Evolutionary conservation across 2,888 invertebrate genomes (phyloP), one percentile per base, ranked within the genome.

Genomic region (Drosophila bunnanda): DNA sequence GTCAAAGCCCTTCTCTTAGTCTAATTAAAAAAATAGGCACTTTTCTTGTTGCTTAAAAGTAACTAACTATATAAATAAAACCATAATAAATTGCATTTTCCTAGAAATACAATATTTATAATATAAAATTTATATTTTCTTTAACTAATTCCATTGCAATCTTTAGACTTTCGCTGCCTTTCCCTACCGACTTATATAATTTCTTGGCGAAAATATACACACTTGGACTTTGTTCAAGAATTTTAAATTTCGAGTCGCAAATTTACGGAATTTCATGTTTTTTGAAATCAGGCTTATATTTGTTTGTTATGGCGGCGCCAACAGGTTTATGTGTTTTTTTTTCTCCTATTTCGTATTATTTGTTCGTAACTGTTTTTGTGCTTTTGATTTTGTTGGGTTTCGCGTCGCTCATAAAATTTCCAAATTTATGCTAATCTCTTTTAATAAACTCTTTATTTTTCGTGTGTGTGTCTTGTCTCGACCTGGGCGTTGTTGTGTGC

Each of bases 141-240:
- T 6, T 48, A 25, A 15, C 15, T 50, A 64, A 64, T 52, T 12
- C 12, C n/a, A n/a, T 15, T 9, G 6, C 20, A 52, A 52, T 17
- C 9, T 22, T 17, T 41, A 10, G 20, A 65, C 65, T 65, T 65
- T 52, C 43, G 20, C 66, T 65, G 20, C 22, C 17, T 36, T 43
- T 28, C 20, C 8, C 22, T 12, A 8, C 4, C 43, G 3, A 8
- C 50, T 65, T 66, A 44, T 53, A 66, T 66, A 66, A 66, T 52
- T 28, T 17, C 2, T 39, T n/a, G 41, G 4, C 36, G 15, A 59
- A 57, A 61, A 52, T 32, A 48, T 60, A 17, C 15, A 20, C 28
- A 13, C 10, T 32, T 52, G 34, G 62, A 67, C 61, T 69, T 69
- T 69, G 55, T 54, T 64, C 65, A 59, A 80, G 81, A 83, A 80